Evolutionary conservation across 2,888 invertebrate genomes (phyloP).

Genomic region (Stomorhina lunata): DNA sequence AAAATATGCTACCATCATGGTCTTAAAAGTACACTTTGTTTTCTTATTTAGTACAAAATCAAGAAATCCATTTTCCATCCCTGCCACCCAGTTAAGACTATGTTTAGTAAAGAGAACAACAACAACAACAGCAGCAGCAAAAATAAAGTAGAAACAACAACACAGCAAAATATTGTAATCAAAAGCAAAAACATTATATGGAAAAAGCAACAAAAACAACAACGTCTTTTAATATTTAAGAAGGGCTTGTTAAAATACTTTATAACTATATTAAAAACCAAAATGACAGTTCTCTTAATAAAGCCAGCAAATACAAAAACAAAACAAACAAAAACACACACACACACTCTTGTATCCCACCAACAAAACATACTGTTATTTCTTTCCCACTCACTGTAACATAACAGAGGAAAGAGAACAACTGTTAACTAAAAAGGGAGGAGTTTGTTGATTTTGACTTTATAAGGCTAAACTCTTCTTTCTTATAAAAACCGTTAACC

Average conservation of each 20-base stretch:
- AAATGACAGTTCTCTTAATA: constrained; percentile 60
- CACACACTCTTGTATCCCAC: not conserved
- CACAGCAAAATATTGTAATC: too few relatives aligned
- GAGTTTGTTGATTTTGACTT: not conserved
- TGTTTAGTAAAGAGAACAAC: not conserved
- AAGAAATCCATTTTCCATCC: too few relatives aligned
- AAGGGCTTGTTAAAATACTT: constrained; percentile 63
- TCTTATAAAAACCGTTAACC: not conserved
- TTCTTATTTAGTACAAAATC: too few relatives aligned
- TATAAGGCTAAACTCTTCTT: not conserved
- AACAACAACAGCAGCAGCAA: too few relatives aligned
- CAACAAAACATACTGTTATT: not conserved
- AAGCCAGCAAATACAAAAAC: not conserved
- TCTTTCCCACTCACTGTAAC: not conserved
- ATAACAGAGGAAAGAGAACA: not conserved
- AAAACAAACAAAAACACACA: not conserved
- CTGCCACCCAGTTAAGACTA: constrained; percentile 9
- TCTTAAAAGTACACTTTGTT: too few relatives aligned
- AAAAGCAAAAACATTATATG: too few relatives aligned
- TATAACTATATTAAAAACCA: constrained; percentile 65
- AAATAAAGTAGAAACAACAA: too few relatives aligned
- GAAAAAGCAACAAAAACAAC: constrained; percentile 15
- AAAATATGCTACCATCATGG: too few relatives aligned
- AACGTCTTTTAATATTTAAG: not conserved
- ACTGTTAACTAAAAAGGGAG: too few relatives aligned